These are phyloP conservation scores for Peromyscus aztecus DNA, from an alignment of 2,797 vertebrate genomes.

Conservation along the genomic window DNA sequence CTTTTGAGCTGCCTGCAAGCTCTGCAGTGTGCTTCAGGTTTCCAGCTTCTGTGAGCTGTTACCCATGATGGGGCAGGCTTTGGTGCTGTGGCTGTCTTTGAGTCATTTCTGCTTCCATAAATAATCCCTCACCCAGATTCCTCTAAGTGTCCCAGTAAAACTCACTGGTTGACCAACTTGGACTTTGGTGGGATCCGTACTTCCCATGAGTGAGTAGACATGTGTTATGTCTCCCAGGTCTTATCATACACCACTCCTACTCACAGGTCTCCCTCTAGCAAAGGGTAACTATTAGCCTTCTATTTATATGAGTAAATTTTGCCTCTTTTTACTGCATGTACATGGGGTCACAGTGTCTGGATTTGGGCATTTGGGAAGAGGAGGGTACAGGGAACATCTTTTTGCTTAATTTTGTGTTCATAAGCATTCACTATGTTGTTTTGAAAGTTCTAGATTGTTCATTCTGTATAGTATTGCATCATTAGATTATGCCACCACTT, in stretches of 20 bases:
- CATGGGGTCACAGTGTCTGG: not conserved
- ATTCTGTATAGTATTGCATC: slow-evolving; percentile 12
- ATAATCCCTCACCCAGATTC: not conserved
- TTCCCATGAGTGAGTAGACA: not conserved
- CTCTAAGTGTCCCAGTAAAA: not conserved
- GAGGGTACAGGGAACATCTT: not conserved
- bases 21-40: not conserved
- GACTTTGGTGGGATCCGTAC: not conserved
- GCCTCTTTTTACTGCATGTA: not conserved
- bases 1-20: not conserved
- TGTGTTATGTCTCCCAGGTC: not conserved
- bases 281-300: not conserved
- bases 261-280: not conserved
- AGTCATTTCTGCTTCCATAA: not conserved
- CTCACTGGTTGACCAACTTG: too few species aligned
- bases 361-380: not conserved
- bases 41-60: not conserved
- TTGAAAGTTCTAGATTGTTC: not conserved
- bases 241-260: not conserved
- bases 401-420: not conserved
- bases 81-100: not conserved
- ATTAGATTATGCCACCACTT: not conserved
- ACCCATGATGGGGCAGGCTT: too few species aligned
- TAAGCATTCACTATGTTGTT: slow-evolving; percentile 4
- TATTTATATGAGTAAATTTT: slow-evolving; percentile 25